Conservation (phyloP, 1,140 invertebrate genomes). For the Solenopsis invicta region DNA sequence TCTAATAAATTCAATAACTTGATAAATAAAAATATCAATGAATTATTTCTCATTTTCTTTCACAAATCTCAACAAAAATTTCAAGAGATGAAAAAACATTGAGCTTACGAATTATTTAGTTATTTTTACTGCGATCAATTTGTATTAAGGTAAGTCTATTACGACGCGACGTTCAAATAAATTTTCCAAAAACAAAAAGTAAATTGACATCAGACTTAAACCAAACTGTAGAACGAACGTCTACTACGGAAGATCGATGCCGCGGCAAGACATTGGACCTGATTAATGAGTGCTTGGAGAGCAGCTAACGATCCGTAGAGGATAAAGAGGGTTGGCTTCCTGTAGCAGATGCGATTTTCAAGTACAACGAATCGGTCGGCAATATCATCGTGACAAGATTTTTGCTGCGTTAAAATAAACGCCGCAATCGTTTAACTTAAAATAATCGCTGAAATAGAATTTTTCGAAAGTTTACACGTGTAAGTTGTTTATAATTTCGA, state of each 20-base stretch:
- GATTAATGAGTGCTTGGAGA: slow-evolving; percentile 53
- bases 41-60: slow-evolving; percentile 1
- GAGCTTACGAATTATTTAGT: not conserved
- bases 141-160: not conserved
- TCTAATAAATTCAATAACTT: not conserved
- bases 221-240: slow-evolving; percentile 9
- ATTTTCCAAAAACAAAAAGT: slow-evolving; percentile 28
- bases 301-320: slow-evolving; percentile 50
- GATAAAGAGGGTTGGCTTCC: slow-evolving; percentile 53
- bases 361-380: slow-evolving; percentile 7
- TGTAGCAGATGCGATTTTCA: slow-evolving; percentile 41
- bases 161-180: not conserved
- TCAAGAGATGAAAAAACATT: not conserved
- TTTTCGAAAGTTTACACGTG: not conserved
- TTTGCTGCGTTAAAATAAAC: not conserved
- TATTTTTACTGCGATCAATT: not conserved
- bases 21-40: not conserved
- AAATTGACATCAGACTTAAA: slow-evolving; percentile 27
- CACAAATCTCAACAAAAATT: not conserved
- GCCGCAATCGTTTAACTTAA: not conserved
- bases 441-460: not conserved
- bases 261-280: slow-evolving; percentile 22
- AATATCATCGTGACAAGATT: slow-evolving; percentile 10
- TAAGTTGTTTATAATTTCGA: not conserved
- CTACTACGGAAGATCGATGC: slow-evolving; percentile 44